phyloP scores from a whole-genome alignment of 2,113 vertebrate species.

The Lynx canadensis region DNA sequence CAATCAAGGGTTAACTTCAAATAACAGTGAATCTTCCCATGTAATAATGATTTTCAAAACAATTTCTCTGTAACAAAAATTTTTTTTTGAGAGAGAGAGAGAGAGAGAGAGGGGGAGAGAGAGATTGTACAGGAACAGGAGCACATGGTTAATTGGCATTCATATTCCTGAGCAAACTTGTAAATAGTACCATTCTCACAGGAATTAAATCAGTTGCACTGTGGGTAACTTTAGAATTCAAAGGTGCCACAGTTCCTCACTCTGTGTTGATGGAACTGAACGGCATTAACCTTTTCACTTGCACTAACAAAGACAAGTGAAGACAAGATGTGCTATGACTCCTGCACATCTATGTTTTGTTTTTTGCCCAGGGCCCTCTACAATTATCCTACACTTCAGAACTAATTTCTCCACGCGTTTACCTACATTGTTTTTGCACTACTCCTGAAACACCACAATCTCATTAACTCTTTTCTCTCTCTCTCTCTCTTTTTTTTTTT shows the following conservation, averaged over 20 bases:
- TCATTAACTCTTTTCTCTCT: slow-evolving; percentile 55
- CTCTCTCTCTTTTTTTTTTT: background rate
- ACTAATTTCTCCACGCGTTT: slow-evolving; percentile 83
- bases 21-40: background rate
- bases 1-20: slow-evolving; percentile 1
- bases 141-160: slow-evolving; percentile 71
- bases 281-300: slow-evolving; percentile 90
- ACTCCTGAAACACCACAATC: slow-evolving; percentile 63
- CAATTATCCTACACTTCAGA: slow-evolving; percentile 86
- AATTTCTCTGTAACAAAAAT: background rate
- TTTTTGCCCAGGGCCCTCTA: slow-evolving; percentile 84
- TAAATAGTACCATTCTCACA: slow-evolving; percentile 78
- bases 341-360: slow-evolving; percentile 82
- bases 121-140: background rate
- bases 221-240: slow-evolving; percentile 84
- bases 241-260: slow-evolving; percentile 80
- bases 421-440: slow-evolving; percentile 62
- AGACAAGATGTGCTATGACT: slow-evolving; percentile 86
- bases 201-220: slow-evolving; percentile 77
- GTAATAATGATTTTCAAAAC: slow-evolving; percentile 16
- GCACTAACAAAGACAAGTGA: slow-evolving; percentile 89
- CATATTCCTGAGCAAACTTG: slow-evolving; percentile 72
- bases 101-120: background rate
- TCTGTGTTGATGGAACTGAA: slow-evolving; percentile 84
- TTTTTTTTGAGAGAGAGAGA: background rate